A percentile compares a stretch with the other conserved stretches of the same genome.
Conservation (phyloP, 2,113 vertebrate species). For the Perca fluviatilis region DNA sequence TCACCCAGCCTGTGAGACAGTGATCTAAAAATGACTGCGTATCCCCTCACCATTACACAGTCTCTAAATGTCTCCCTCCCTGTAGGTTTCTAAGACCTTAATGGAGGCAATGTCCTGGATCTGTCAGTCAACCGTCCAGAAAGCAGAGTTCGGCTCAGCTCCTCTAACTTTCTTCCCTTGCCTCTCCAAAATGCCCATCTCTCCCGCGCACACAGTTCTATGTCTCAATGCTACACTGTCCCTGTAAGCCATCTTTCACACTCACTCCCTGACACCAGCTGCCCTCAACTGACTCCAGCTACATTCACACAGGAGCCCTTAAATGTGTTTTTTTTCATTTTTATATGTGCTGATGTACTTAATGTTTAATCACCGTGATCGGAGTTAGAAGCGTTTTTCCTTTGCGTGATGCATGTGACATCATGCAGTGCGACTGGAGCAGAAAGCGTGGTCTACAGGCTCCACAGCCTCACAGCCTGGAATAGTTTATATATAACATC, state of each 20-base stretch:
- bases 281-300: background rate
- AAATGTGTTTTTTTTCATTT: background rate
- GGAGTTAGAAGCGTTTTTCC: background rate
- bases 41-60: conserved; percentile 16
- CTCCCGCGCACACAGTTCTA: background rate
- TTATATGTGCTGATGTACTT: background rate
- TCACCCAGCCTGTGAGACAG: conserved; percentile 2
- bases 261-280: background rate
- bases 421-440: conserved; percentile 21
- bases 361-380: background rate
- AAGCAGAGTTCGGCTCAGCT: conserved; percentile 23
- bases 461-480: conserved; percentile 10
- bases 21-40: background rate
- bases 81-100: conserved; percentile 36
- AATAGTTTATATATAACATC: conserved; percentile 57
- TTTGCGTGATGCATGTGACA: background rate
- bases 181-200: background rate
- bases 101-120: conserved; percentile 41
- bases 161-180: background rate
- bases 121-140: conserved; percentile 44
- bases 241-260: background rate
- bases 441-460: conserved; percentile 17
- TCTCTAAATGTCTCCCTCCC: conserved; percentile 33
- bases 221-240: conserved; percentile 25
- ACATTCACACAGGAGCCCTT: background rate